phyloP scores from a whole-genome alignment of 2,888 invertebrate genomes.

The Podabrus alpinus region DNA sequence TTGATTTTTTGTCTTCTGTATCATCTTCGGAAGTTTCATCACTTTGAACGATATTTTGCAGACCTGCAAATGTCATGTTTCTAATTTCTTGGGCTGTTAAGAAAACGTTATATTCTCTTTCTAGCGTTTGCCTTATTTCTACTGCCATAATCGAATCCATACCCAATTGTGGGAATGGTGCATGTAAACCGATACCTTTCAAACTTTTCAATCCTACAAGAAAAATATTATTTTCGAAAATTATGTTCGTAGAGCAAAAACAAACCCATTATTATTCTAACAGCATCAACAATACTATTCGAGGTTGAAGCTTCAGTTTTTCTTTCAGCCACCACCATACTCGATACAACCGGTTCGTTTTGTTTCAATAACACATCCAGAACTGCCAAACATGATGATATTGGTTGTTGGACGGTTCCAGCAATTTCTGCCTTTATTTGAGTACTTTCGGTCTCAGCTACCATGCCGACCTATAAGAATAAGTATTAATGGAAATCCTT shows the following conservation, averaged over 20 bases:
- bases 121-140: conserved; percentile 91
- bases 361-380: conserved; percentile 74
- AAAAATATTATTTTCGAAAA: background rate
- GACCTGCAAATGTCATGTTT: conserved; percentile 71
- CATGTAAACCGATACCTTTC: conserved; percentile 71
- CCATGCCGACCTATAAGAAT: conserved; percentile 61
- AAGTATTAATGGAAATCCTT: background rate
- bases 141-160: conserved; percentile 98
- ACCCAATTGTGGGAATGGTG: conserved; percentile 86
- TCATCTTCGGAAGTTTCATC: conserved; percentile 41
- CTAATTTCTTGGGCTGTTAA: conserved; percentile 86
- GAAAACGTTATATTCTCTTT: conserved; percentile 85
- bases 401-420: conserved; percentile 71
- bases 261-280: conserved; percentile 61
- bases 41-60: background rate
- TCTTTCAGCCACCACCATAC: conserved; percentile 82
- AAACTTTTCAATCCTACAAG: conserved; percentile 64
- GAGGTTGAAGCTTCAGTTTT: conserved; percentile 62
- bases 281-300: conserved; percentile 72
- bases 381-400: conserved; percentile 65
- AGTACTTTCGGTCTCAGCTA: conserved; percentile 57
- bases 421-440: conserved; percentile 49
- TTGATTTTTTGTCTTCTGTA: conserved; percentile 6
- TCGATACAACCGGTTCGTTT: conserved; percentile 69
- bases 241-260: background rate